Base-by-base conservation (phyloP, 2,113 vertebrate species). In the Alethe diademata region DNA sequence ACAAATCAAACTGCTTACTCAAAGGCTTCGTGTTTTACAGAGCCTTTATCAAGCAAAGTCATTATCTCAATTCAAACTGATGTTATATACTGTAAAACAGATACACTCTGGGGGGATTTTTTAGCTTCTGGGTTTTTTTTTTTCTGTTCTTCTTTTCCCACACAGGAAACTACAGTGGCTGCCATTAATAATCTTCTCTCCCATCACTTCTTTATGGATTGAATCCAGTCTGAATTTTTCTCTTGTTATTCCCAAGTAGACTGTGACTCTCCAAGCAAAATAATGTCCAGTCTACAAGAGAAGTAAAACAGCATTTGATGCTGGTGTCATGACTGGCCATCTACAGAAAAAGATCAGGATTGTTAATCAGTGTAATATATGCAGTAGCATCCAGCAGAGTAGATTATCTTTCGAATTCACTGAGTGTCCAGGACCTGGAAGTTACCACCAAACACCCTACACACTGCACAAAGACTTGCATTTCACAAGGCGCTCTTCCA, bases 91-190 rank as follows among this genome's bases (percentile, higher is more conserved):
- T 45, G 15, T 25, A 74, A 88, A 95, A 42, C 17, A 64, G 57
- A 40, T 83, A 26, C 24, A 35, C 4, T 42, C 11, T 6, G 13
- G 8, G 14, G 1, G 3, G 4, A 35, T 19, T 69, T 29, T 88
- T 70, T 22, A 24, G 5, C 8, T 86, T 60, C 19, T 15, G 42
- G 12, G 0, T 0, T 8, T 40, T 20, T 48, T 54, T 35, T 29
- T 47, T 61, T 6, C 19, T 70, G 5, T 14, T 58, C 19, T 25
- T 45, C 38, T 69, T 48, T 26, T 54, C 13, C 18, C 11, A 11
- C 33, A 57, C 4, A 58, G 35, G 23, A 84, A 56, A 20, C 38
- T 72, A 56, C 48, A 71, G 33, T 62, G 28, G 13, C 19, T 82
- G 12, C 19, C 57, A 43, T 74, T 81, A 53, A 38, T n/a, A 54